These are phyloP conservation scores for Phyllostomus discolor DNA, from an alignment of 2,113 vertebrate genomes.

Conservation along the genomic window DNA sequence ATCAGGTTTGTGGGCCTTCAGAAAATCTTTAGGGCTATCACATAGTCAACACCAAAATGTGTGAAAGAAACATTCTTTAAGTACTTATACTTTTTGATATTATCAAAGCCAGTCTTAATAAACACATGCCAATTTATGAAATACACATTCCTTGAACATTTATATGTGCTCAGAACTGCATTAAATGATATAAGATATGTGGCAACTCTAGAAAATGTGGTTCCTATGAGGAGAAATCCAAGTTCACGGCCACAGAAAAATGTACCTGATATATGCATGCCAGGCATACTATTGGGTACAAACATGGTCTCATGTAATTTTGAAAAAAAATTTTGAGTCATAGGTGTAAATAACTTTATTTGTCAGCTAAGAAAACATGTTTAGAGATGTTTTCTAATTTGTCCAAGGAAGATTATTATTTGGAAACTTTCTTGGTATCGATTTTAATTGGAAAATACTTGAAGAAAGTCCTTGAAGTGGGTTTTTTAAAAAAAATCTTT, in stretches of 20 bases:
- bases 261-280: neutral
- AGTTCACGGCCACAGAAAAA: neutral
- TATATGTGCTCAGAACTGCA: neutral
- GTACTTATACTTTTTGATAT: neutral
- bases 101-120: neutral
- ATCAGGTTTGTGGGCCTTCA: neutral
- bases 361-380: neutral
- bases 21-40: neutral
- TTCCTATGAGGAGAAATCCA: neutral
- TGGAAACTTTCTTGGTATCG: neutral
- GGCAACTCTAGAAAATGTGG: neutral
- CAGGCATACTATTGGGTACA: neutral
- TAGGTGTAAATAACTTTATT: neutral
- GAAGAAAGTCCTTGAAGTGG: neutral
- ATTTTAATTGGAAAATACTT: neutral
- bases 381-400: neutral
- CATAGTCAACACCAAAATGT: neutral
- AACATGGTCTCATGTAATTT: neutral
- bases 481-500: neutral
- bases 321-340: neutral
- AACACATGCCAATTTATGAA: neutral
- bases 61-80: neutral
- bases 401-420: neutral
- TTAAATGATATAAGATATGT: neutral
- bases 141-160: neutral